Percentiles rank a stretch among this genome's conserved stretches.
phyloP scores from a whole-genome alignment of 2,888 invertebrate species.

The Noctua fimbriata region DNA sequence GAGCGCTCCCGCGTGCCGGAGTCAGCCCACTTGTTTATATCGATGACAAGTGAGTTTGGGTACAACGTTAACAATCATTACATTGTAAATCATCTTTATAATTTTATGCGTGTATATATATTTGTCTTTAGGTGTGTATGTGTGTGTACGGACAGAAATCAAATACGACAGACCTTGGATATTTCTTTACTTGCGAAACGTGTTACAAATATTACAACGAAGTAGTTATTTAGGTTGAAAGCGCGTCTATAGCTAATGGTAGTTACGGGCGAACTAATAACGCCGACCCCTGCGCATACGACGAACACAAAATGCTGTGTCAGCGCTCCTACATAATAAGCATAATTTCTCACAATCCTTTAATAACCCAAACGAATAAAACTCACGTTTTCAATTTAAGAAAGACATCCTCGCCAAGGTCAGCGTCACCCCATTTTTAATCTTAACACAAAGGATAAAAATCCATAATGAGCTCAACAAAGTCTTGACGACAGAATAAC shows the following conservation, averaged over 20 bases:
- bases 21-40: not conserved
- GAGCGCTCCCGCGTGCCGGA: not conserved
- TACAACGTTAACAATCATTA: not conserved
- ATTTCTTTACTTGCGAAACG: too few species aligned
- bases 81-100: not conserved
- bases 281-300: too few species aligned
- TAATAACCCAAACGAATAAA: not conserved
- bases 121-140: too few species aligned
- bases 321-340: too few species aligned
- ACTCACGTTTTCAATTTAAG: constrained; percentile 7
- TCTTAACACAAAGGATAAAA: constrained; percentile 35
- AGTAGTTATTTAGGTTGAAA: too few species aligned
- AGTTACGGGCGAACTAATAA: too few species aligned
- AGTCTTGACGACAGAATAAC: constrained; percentile 16
- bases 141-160: too few species aligned
- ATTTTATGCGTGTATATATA: too few species aligned
- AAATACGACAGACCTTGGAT: too few species aligned
- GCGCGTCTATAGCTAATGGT: too few species aligned
- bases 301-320: too few species aligned
- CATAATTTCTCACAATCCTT: not conserved
- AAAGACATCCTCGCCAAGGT: constrained; percentile 1
- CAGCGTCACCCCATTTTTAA: constrained; percentile 33
- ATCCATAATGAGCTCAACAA: constrained; percentile 49
- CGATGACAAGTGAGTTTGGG: not conserved
- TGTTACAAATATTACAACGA: too few species aligned